Conservation (phyloP, 2,888 invertebrate species). For the Agrotis clavis region DNA sequence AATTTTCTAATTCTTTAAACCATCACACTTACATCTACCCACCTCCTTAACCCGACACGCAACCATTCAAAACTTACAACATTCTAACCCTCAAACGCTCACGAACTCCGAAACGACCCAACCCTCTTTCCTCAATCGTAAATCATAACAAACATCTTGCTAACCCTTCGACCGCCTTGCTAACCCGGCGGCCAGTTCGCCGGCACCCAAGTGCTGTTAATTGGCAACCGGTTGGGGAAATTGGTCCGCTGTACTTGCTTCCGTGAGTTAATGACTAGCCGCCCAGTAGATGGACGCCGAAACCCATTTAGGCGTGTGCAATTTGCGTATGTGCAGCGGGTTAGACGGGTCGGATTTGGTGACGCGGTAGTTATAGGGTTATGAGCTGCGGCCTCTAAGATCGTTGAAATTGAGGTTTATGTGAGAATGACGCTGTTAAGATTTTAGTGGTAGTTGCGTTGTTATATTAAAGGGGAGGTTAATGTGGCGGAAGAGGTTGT, state of each 20-base stretch:
- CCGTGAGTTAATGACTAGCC: constrained; percentile 90
- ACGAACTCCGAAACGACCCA: constrained; percentile 51
- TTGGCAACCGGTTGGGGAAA: constrained; percentile 89
- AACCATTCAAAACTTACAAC: constrained; percentile 55
- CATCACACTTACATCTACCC: not conserved
- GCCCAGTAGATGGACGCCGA: constrained; percentile 88
- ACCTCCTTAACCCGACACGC: constrained; percentile 40
- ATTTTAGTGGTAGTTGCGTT: constrained; percentile 43
- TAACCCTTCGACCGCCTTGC: constrained; percentile 83
- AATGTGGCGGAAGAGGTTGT: constrained; percentile 8
- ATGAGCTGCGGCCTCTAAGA: constrained; percentile 57
- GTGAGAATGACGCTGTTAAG: constrained; percentile 35
- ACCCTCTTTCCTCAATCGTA: constrained; percentile 79
- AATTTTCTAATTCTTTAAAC: not conserved
- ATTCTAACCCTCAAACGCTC: constrained; percentile 68
- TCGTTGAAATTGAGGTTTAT: constrained; percentile 52
- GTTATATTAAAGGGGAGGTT: constrained; percentile 15
- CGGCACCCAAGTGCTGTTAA: constrained; percentile 86
- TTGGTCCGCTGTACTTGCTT: constrained; percentile 90
- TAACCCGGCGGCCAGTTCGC: constrained; percentile 73
- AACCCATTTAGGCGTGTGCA: constrained; percentile 89
- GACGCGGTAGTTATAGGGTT: constrained; percentile 70
- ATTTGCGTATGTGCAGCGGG: constrained; percentile 86
- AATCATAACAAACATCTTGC: constrained; percentile 90
- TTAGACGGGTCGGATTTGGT: constrained; percentile 82